Evolutionary conservation across 2,113 vertebrate genomes (phyloP).

Genomic region (Bostrychus sinensis): DNA sequence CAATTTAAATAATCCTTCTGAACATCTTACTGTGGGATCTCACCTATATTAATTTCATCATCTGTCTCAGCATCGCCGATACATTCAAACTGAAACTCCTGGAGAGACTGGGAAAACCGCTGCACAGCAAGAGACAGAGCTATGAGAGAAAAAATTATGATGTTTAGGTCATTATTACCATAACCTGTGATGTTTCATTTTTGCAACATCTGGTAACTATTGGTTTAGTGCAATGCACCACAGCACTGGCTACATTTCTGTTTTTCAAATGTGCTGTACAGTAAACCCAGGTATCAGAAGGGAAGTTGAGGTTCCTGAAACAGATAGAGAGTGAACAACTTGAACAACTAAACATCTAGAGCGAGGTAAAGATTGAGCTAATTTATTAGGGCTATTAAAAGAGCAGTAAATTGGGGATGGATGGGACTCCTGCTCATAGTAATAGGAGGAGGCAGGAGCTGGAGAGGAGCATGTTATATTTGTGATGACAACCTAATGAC

Average conservation of each 20-base stretch:
- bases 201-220: background rate
- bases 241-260: background rate
- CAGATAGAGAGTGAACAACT: background rate
- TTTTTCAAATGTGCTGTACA: slow-evolving; percentile 2
- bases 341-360: background rate
- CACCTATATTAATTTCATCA: slow-evolving; percentile 97
- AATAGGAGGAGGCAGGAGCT: too few species aligned
- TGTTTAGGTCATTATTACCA: slow-evolving; percentile 1
- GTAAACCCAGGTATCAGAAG: background rate
- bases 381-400: background rate
- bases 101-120: slow-evolving; percentile 94
- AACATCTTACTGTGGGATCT: slow-evolving; percentile 58
- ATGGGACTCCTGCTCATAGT: too few species aligned
- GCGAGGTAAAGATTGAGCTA: too few species aligned
- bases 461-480: too few species aligned
- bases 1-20: too few species aligned
- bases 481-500: too few species aligned
- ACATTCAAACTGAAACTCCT: slow-evolving; percentile 97
- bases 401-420: too few species aligned
- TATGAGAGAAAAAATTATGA: slow-evolving; percentile 57
- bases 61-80: slow-evolving; percentile 98
- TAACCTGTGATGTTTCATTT: slow-evolving; percentile 1
- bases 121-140: slow-evolving; percentile 94
- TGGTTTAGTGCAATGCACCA: background rate
- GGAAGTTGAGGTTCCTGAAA: background rate